Conservation (phyloP, 1,140 invertebrate species). For the Macrosteles quadrilineatus region DNA sequence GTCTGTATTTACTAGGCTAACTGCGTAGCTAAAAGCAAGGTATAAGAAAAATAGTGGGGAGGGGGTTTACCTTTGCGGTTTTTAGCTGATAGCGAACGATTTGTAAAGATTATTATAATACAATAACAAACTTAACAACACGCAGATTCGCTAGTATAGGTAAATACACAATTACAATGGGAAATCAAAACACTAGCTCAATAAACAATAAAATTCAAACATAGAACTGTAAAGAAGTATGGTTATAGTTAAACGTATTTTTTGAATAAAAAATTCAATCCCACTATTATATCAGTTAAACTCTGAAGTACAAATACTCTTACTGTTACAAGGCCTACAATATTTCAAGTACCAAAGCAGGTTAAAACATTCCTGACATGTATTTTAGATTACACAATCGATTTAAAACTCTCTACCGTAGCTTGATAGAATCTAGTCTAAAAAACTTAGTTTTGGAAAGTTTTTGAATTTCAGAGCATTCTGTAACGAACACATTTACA, state of each 20-base stretch:
- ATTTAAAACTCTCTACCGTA: too few species aligned
- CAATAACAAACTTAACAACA: neutral
- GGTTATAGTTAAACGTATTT: too few species aligned
- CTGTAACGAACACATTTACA: constrained; percentile 10
- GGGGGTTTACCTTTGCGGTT: neutral
- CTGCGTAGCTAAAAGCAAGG: neutral
- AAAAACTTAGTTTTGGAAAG: neutral
- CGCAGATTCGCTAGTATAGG: neutral
- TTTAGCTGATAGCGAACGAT: neutral
- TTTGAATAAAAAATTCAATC: too few species aligned
- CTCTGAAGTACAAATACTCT: too few species aligned
- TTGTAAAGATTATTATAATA: neutral
- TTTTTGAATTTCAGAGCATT: neutral
- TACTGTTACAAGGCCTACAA: too few species aligned
- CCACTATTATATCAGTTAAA: too few species aligned
- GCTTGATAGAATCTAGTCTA: too few species aligned
- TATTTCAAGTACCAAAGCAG: too few species aligned
- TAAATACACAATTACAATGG: neutral
- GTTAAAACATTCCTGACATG: too few species aligned
- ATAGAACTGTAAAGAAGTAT: too few species aligned
- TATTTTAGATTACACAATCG: too few species aligned
- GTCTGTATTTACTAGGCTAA: constrained; percentile 16
- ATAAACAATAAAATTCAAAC: neutral
- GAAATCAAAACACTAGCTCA: neutral
- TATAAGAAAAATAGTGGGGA: neutral